Base-by-base conservation (phyloP, 1,140 invertebrate genomes). In the Adelges cooleyi region DNA sequence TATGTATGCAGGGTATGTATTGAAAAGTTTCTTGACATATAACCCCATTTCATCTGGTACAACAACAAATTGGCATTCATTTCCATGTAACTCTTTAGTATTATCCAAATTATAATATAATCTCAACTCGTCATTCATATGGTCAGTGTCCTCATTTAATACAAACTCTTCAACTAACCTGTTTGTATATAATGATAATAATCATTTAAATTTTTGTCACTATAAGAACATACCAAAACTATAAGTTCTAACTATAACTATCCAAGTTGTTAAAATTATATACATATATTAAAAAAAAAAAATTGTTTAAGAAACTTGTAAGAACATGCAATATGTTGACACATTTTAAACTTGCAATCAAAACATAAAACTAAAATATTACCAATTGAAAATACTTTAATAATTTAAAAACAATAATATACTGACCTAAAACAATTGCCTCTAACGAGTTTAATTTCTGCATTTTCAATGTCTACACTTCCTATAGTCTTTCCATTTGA, bases 31-130 rank as follows among this genome's bases (percentile, higher is more conserved):
- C 67, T 81, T 77, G 6, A 84, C 72, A 27, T 77, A 65, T 73
- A 68, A 44, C 79, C 76, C 56, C 42, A 62, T 48, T 62, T 62
- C 56, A 29, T 70, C 69, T 25, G 75, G 69, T 48, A 83, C 72
- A 50, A 81, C 78, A 48, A 84, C 67, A 70, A 73, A 82, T 67
- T 80, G 77, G 18, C 76, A 72, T 29, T 82, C 80, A 44, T 76
- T 74, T 27, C 73, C 78, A 69, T 80, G 79, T 69, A 81, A 81
- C 49, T 79, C 71, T 22, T 78, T 69, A 1, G 76, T 74, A 72
- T 84, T 84, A 65, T 82, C 80, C 10, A 80, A 44, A 49, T 70
- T 76, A 70, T 82, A 77, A 70, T 83, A 84, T 8, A 83, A 67
- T 15, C 76, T 70, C 9, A 80, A 22, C 36, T 70, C 67, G 2